Evolutionary conservation across 2,888 invertebrate species (phyloP), one percentile per base, ranked within the genome.

Genomic region (Scelioninae gen. 2): DNA sequence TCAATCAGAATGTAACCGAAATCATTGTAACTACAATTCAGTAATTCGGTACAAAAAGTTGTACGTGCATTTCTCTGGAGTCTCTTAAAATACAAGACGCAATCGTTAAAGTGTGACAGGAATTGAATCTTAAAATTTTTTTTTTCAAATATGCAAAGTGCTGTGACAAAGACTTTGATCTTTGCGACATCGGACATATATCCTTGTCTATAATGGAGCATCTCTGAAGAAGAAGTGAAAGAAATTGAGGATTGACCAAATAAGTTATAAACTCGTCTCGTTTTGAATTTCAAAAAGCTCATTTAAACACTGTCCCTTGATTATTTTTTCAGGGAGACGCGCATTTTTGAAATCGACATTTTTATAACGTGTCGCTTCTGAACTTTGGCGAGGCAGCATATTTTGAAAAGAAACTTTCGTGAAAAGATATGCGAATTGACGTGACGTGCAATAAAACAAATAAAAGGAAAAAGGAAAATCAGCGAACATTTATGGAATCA

Each of bases 231-330:
- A 41, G 33, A 41, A 61, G 57, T 22, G 15, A 15, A 22, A 61
- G 28, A 37, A 43, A 35, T 58, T 25, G 70, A 43, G 57, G 33
- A 63, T 22, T 70, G 63, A 52, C 63, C 70, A 57, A 63, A 57
- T 70, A 70, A 70, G 70, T 70, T 70, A 57, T 63, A 63, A 70
- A 64, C 50, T 70, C 37, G 10, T 4, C 50, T 4, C 50, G 57
- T 45, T 57, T 63, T 50, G 50, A 70, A 55, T 63, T 63, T 63
- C 18, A 25, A 57, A 70, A 39, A 5, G 19, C 16, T 48, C 63
- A 41, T 70, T 70, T 43, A 53, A 53, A 45, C 55, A 22, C 13
- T 39, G 61, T 28, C 35, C 31, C 13, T 22, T 11, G 25, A 37
- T 28, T 33, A 65, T 50, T 33, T 35, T 16, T 5, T 28, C 25